Conservation (phyloP, 2,113 vertebrate genomes). For the Pyxicephalus adspersus region DNA sequence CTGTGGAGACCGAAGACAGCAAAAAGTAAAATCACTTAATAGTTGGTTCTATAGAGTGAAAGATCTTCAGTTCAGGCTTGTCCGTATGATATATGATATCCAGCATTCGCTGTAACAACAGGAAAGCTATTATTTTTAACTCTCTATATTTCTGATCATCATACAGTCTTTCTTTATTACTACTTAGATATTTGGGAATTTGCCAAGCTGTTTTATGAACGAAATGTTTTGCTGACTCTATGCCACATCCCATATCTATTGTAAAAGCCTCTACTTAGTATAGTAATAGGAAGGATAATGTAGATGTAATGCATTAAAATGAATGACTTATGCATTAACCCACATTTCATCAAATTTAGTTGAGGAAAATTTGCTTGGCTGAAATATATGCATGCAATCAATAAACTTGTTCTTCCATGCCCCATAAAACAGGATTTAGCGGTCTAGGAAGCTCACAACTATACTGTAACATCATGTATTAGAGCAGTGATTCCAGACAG, state of each 20-base stretch:
- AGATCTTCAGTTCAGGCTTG: too few species aligned
- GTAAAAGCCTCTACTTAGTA: slow-evolving; percentile 20
- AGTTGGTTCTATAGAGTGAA: too few species aligned
- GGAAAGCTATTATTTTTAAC: slow-evolving; percentile 16
- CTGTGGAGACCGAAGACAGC: too few species aligned
- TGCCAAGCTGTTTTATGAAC: slow-evolving; percentile 22
- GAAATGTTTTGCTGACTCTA: slow-evolving; percentile 25
- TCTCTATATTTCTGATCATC: not conserved
- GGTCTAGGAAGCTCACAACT: not conserved
- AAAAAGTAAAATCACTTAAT: too few species aligned
- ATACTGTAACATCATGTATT: not conserved
- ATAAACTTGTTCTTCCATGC: not conserved
- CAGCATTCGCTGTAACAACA: not conserved
- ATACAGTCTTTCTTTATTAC: slow-evolving; percentile 2
- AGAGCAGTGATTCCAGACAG: not conserved
- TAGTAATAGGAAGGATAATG: slow-evolving; percentile 5
- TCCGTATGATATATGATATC: too few species aligned
- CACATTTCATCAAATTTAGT: not conserved
- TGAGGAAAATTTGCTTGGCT: not conserved
- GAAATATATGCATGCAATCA: slow-evolving; percentile 20
- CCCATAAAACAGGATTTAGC: not conserved
- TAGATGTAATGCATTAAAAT: not conserved
- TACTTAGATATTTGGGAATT: slow-evolving; percentile 1
- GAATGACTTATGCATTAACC: slow-evolving; percentile 8
- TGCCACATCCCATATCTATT: slow-evolving; percentile 6